phyloP scores from a whole-genome alignment of 1,140 invertebrate genomes.

The Nasonia longicornis region DNA sequence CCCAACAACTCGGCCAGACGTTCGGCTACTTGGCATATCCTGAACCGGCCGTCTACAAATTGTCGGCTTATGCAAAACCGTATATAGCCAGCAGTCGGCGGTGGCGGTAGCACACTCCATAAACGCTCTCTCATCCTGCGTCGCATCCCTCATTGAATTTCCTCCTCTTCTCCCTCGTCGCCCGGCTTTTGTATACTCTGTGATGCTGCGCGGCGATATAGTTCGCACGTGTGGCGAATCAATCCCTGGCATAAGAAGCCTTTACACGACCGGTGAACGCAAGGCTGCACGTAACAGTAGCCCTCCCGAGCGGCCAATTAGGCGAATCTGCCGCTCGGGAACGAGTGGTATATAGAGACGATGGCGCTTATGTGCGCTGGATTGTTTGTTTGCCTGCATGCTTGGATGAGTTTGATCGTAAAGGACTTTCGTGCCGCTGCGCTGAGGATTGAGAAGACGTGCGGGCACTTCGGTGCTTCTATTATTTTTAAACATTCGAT shows the following conservation, averaged over 20 bases:
- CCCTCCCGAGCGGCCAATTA: background rate
- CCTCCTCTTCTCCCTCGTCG: background rate
- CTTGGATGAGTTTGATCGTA: background rate
- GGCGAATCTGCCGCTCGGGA: background rate
- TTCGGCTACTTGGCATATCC: background rate
- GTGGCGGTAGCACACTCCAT: background rate
- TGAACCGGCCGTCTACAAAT: background rate
- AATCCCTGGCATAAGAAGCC: background rate
- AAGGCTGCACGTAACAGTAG: background rate
- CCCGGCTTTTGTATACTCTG: background rate
- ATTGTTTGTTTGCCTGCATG: background rate
- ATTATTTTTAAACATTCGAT: too few species aligned
- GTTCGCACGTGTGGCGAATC: background rate
- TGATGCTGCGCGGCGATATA: too few species aligned
- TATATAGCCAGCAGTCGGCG: background rate
- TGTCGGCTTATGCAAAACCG: background rate
- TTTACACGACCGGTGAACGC: background rate
- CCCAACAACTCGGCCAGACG: background rate
- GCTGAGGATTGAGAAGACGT: too few species aligned
- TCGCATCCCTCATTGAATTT: background rate
- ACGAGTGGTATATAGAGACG: background rate
- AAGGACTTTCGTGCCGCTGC: background rate
- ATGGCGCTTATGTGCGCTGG: background rate
- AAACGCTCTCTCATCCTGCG: background rate
- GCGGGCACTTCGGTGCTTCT: too few species aligned